Percentiles rank a stretch among this genome's conserved stretches.
Conservation (phyloP, 2,797 vertebrate species). For the Mormyrus proboscirostris region DNA sequence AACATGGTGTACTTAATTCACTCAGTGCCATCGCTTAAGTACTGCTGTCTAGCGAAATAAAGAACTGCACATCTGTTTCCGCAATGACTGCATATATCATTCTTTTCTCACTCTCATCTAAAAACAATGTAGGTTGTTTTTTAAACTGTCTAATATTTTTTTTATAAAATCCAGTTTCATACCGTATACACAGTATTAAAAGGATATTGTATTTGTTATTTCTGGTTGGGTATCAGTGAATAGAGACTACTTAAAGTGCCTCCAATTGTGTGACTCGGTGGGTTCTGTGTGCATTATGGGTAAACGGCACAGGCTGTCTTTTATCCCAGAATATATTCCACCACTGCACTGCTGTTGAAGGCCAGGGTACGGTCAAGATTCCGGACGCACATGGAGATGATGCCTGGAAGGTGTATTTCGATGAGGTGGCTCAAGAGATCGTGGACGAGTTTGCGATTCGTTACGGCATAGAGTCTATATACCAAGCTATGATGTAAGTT, state of each 20-base stretch:
- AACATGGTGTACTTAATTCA: background rate
- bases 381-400: conserved; percentile 82
- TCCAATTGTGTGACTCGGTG: background rate
- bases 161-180: background rate
- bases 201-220: background rate
- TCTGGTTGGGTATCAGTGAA: background rate
- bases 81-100: background rate
- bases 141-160: background rate
- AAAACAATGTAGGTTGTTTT: background rate
- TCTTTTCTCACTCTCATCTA: background rate
- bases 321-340: conserved; percentile 83
- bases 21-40: background rate
- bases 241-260: background rate
- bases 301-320: background rate
- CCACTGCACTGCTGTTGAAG: conserved; percentile 77
- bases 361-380: conserved; percentile 75
- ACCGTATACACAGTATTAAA: background rate
- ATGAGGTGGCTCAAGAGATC: conserved; percentile 86
- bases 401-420: conserved; percentile 95
- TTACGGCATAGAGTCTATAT: conserved; percentile 91
- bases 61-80: background rate
- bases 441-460: conserved; percentile 97
- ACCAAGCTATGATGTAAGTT: conserved; percentile 97
- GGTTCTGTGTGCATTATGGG: background rate
- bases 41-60: background rate